Base-by-base conservation (phyloP, 2,888 invertebrate species). In the Melieria omissa region DNA sequence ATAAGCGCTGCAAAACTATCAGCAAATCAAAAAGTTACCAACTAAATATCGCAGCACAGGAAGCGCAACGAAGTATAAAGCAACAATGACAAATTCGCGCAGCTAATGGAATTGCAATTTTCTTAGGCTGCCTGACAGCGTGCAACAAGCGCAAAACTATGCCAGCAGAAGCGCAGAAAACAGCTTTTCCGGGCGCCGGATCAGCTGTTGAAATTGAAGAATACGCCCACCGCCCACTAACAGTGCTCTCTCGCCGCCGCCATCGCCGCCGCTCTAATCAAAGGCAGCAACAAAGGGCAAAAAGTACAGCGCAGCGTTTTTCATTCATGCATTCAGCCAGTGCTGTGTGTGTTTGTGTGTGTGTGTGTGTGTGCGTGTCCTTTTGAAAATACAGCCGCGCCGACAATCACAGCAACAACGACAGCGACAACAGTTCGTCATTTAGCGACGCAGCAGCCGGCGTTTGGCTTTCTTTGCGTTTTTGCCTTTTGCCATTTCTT, bases 381-480 rank as follows among this genome's bases (percentile, higher is more conserved):
- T 29, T 29, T 29, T 29, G 29, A 29, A 29, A 29, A 29, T 29
- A 29, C 29, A 29, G 29, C 29, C 29, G 29, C 29, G 29, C 29
- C 29, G 29, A 29, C 29, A 29, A 29, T 16, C 16, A 16, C 29
- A 52, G 12, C 12, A 52, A 14, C 52, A 52, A 52, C 14, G 52
- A 52, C 12, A 52, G 12, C 52, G n/a, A 41, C 42, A 16, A 49
- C 55, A 55, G 49, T 70, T 61, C 63, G 42, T 61, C 44, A 42
- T 49, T 65, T 49, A 16, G 65, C 52, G 12, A 14, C 9, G 12
- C 52, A 12, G 52, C 41, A 12, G 55, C 14, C 12, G n/a, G 8
- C 47, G 4, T 7, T 45, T 47, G 5, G 64, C 16, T 64, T 14
- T 45, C 57, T 57, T 77, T 79, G 67, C 73, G 77, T 76, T 78